phyloP scores from a whole-genome alignment of 2,113 vertebrate genomes.

The Thermophis baileyi region DNA sequence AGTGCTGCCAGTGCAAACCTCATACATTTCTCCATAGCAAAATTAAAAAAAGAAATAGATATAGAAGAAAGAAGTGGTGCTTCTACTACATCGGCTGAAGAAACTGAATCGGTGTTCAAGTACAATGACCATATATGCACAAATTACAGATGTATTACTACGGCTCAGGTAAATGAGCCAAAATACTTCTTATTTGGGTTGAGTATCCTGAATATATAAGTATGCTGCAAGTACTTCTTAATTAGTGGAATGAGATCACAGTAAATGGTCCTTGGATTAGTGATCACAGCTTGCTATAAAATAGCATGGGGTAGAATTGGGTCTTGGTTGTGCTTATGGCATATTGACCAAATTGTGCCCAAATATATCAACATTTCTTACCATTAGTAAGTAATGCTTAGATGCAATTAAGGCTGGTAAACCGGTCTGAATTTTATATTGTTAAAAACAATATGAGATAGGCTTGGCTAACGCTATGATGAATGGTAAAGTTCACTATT shows the following conservation, averaged over 20 bases:
- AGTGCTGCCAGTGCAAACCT: neutral
- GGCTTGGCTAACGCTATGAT: neutral
- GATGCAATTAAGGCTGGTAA: neutral
- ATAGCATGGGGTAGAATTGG: neutral
- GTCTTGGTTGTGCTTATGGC: neutral
- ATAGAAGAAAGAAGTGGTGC: neutral
- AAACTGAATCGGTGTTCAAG: too few relatives aligned
- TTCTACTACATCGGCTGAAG: neutral
- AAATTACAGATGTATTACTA: neutral
- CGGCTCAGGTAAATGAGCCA: neutral
- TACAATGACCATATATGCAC: neutral
- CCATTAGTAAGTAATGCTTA: neutral
- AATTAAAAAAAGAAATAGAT: neutral
- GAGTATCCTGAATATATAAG: neutral
- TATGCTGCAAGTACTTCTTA: neutral
- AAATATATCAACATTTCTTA: neutral
- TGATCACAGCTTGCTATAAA: neutral
- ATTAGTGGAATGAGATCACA: neutral
- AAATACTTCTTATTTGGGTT: neutral
- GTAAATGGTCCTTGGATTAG: neutral
- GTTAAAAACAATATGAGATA: neutral
- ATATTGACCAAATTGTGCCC: neutral
- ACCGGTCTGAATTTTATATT: neutral
- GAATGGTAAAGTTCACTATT: neutral
- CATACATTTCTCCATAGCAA: constrained; percentile 15